Evolutionary conservation across 2,113 vertebrate genomes (phyloP).

Genomic region (Siniperca knerii): DNA sequence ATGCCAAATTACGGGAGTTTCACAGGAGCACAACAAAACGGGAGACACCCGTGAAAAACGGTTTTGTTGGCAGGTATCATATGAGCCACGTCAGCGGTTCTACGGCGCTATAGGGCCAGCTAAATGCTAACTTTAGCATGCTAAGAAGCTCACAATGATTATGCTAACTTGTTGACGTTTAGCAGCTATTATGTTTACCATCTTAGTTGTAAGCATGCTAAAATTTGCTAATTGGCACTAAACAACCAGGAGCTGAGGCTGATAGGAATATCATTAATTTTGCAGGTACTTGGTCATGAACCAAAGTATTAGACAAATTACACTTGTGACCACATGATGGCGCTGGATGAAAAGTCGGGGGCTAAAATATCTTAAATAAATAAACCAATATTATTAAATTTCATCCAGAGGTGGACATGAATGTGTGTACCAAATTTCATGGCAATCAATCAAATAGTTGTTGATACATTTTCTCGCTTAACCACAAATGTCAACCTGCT

Average conservation of each 20-base stretch:
- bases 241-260: background rate
- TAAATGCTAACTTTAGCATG: background rate
- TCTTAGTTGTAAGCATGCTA: background rate
- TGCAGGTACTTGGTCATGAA: background rate
- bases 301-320: background rate
- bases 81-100: background rate
- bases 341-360: background rate
- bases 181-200: background rate
- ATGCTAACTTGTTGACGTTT: background rate
- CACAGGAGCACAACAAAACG: too few species aligned
- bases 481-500: background rate
- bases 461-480: background rate
- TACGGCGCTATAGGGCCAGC: background rate
- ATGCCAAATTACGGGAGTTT: too few species aligned
- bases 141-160: background rate
- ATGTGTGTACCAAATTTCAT: background rate
- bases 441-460: background rate
- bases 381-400: background rate
- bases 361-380: too few species aligned
- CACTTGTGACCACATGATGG: background rate
- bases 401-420: background rate
- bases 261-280: background rate
- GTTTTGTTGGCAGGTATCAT: too few species aligned
- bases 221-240: background rate
- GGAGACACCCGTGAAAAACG: too few species aligned